Evolutionary conservation across 2,888 invertebrate genomes (phyloP), one percentile per base, ranked within the genome.

Genomic region (Blastobasis adustella): DNA sequence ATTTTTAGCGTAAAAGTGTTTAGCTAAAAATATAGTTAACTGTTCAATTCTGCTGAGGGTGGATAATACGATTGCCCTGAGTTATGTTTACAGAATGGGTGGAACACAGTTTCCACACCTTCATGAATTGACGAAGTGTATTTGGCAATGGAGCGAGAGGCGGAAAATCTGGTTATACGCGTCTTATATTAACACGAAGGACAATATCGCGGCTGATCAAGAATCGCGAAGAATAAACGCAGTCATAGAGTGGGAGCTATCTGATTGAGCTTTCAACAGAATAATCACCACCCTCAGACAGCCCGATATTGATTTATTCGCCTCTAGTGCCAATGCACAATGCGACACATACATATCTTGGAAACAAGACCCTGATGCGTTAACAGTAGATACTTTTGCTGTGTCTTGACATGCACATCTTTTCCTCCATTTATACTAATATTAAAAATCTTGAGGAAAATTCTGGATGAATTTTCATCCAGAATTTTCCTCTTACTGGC

Each of bases 61-160:
- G 8, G 56, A 56, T 39, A 58, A 58, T 38, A 55, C 55, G 1
- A 58, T 55, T 5, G 58, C 56, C 6, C 50, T 59, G 4, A 9
- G 53, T 0, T 59, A 51, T 38, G 52, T 59, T 8, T 56, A 59
- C 42, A 36, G 46, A 8, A 56, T 54, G 54, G 51, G 54, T 5
- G 49, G 57, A 23, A 45, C 51, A 36, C 50, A 52, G 37, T 52
- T 47, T 40, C 51, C 49, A 4, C 54, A 54, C 37, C 44, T 58
- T 10, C 54, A 49, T 47, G 7, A 49, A 1, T 39, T 55, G 4
- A 37, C 54, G 0, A 40, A 45, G 45, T 10, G 46, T 6, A 43
- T 58, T 5, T 58, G 55, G 55, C 49, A 55, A 8, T 57, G 50
- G 50, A 55, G 56, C 44, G 56, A 59, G 10, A 5, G 23, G 5